Conservation (phyloP, 2,797 vertebrate genomes). For the Myioborus miniatus region DNA sequence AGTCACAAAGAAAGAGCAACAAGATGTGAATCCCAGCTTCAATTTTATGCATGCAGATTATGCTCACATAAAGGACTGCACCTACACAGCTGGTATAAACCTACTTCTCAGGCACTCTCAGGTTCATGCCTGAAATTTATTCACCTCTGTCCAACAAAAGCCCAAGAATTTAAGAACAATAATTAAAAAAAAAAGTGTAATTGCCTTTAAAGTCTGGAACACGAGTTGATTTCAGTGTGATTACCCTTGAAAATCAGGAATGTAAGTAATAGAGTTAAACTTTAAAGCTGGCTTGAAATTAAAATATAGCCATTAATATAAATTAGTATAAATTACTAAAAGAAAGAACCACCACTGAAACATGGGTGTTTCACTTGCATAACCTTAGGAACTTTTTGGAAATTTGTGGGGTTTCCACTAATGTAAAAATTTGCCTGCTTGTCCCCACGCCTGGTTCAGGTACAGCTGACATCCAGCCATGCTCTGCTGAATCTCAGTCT, state of each 20-base stretch:
- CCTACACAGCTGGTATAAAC: neutral
- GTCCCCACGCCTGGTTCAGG: neutral
- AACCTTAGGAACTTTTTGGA: neutral
- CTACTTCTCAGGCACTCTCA: neutral
- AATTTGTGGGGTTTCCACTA: neutral
- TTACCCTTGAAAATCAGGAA: neutral
- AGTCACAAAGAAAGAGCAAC: conserved; percentile 26
- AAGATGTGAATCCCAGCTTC: conserved; percentile 26
- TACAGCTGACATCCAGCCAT: neutral
- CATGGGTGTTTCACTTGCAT: neutral
- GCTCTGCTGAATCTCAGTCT: neutral
- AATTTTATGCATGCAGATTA: conserved; percentile 9
- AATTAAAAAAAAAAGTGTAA: neutral
- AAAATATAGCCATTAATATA: neutral
- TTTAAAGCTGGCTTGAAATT: neutral
- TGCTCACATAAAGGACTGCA: neutral
- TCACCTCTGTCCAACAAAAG: neutral
- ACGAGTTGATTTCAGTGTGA: neutral
- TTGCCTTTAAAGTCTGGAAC: conserved; percentile 58
- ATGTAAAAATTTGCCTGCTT: neutral
- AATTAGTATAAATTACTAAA: neutral
- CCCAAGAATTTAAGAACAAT: neutral
- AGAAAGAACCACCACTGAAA: neutral
- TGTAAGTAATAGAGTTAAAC: neutral
- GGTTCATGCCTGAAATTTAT: neutral